Conservation (phyloP, 2,113 vertebrate genomes). For the Gallinago paraguaiae region DNA sequence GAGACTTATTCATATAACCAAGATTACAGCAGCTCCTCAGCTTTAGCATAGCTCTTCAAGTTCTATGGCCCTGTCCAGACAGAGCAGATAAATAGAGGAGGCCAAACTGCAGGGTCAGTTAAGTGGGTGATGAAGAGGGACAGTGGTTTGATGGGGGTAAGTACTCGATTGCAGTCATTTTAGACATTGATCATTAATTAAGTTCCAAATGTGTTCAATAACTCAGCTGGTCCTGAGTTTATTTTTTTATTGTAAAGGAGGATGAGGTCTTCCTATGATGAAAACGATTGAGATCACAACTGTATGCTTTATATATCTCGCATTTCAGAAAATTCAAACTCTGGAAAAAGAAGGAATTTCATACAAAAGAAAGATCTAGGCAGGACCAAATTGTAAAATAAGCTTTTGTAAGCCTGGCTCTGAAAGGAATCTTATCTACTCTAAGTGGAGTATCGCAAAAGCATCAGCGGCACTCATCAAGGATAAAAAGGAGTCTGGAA, state of each 20-base stretch:
- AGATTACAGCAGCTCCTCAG: constrained; percentile 44
- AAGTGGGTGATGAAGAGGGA: constrained; percentile 51
- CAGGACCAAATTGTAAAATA: background rate
- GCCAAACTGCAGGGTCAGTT: constrained; percentile 59
- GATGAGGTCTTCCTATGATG: background rate
- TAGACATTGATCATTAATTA: constrained; percentile 59
- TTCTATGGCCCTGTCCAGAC: constrained; percentile 64
- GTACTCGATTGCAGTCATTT: constrained; percentile 23
- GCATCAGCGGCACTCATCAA: background rate
- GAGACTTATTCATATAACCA: constrained; percentile 57
- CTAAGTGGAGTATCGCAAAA: background rate
- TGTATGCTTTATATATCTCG: background rate
- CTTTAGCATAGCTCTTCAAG: constrained; percentile 55
- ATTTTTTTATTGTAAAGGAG: constrained; percentile 28
- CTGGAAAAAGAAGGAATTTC: background rate
- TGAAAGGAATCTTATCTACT: background rate
- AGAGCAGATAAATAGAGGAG: constrained; percentile 56
- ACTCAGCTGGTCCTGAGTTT: constrained; percentile 37
- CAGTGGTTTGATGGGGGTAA: constrained; percentile 53
- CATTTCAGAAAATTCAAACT: constrained; percentile 9
- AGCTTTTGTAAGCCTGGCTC: background rate
- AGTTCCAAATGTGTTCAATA: constrained; percentile 56
- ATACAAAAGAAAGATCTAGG: background rate
- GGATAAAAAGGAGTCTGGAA: background rate
- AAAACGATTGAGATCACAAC: background rate